Evolutionary conservation across 2,888 invertebrate genomes (phyloP), one percentile per base, ranked within the genome.

Genomic region (Andrena bucephala): DNA sequence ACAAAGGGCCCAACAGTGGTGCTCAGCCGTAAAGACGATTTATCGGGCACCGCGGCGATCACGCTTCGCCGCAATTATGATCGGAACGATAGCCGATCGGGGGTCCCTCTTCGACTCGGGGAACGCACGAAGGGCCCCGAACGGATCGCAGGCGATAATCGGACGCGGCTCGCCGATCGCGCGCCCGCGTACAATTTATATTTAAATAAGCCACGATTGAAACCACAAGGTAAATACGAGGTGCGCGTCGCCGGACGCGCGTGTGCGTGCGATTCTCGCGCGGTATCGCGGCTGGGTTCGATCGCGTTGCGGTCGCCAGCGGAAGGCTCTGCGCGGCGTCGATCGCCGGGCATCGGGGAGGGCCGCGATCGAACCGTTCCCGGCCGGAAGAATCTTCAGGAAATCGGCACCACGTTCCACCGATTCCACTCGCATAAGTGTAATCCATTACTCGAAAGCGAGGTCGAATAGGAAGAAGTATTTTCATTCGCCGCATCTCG

Each of bases 161-260:
- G 75, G 20, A 72, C 67, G 52, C 54, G 42, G 31, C 27, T 31
- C 50, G 68, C 65, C 62, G 69, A 10, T 7, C 66, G 71, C 70
- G 54, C 42, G 57, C 60, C 59, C 67, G 63, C 84, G 85, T 89
- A 91, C 90, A 92, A 93, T 93, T 93, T 93, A 92, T 93, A 93
- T 93, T 93, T 92, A 93, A 93, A 93, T 93, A 92, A 93, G 92
- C 90, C 90, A 86, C 90, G 79, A 92, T 90, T 89, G 90, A 90
- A 93, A 93, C 93, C 93, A 87, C 94, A 93, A 93, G 93, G 93
- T 91, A 93, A 93, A 94, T 92, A 93, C 89, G 85, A 89, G 85
- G 85, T 88, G 48, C 50, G 71, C 10, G 63, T 20, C 33, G 52
- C 0, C 2, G 29, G 60, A n/a, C 24, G 54, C 67, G 78, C 79